phyloP scores from a whole-genome alignment of 2,888 invertebrate genomes.

The Coremacera marginata region DNA sequence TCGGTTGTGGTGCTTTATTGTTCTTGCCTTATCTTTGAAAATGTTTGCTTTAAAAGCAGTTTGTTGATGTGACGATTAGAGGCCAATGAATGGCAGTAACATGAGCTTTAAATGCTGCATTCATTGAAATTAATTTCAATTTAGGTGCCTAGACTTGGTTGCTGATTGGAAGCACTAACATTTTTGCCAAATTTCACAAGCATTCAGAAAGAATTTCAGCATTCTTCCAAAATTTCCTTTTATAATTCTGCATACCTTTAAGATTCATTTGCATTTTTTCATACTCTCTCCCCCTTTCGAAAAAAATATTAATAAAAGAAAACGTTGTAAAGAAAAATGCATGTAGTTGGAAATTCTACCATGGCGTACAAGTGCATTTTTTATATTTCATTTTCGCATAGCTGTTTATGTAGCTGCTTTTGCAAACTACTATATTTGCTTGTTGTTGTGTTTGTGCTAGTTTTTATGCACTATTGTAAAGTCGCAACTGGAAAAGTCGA shows the following conservation, averaged over 20 bases:
- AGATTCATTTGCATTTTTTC: neutral
- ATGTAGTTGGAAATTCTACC: constrained; percentile 6
- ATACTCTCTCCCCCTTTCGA: neutral
- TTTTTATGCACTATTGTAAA: neutral
- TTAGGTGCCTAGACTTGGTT: neutral
- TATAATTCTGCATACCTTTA: neutral
- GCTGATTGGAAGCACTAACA: neutral
- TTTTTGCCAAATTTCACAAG: too few species aligned
- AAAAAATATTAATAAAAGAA: neutral
- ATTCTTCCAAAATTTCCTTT: neutral
- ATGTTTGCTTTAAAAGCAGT: constrained; percentile 17
- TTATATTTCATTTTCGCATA: constrained; percentile 3
- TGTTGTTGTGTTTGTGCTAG: neutral
- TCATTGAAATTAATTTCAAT: neutral
- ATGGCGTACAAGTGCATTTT: constrained; percentile 19
- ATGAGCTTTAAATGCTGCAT: neutral
- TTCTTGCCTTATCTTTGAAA: neutral
- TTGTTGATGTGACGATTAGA: constrained; percentile 30
- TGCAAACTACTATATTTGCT: neutral
- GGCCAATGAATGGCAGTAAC: constrained; percentile 4
- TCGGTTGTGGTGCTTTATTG: neutral
- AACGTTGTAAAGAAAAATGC: neutral
- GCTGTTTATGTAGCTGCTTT: neutral
- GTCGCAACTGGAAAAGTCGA: neutral
- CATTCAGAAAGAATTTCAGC: neutral